phyloP scores from a whole-genome alignment of 2,797 vertebrate genomes.

The Molossus alvarezi region DNA sequence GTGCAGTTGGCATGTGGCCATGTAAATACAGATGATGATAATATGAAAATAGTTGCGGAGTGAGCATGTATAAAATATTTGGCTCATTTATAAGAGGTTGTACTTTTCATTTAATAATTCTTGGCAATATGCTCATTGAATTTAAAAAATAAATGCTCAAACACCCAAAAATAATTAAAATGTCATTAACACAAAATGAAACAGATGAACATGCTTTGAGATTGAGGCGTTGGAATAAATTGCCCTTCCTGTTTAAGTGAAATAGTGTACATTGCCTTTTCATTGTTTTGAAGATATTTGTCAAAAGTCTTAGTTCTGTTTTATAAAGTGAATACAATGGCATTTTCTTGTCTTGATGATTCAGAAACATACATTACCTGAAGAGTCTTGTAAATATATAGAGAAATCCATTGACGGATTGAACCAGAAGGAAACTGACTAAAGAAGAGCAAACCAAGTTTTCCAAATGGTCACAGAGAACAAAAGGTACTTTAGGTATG shows the following conservation, averaged over 20 bases:
- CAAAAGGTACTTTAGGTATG: not conserved
- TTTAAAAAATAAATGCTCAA: conserved; percentile 53
- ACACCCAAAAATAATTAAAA: not conserved
- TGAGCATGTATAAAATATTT: not conserved
- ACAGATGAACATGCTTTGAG: not conserved
- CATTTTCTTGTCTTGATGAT: conserved; percentile 19
- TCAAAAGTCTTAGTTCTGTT: not conserved
- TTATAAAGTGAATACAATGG: not conserved
- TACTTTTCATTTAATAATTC: not conserved
- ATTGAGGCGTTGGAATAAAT: not conserved
- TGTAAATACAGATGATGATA: not conserved
- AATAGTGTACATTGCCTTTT: not conserved
- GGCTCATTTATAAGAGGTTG: not conserved
- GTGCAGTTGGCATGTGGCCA: not conserved
- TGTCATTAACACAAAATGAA: not conserved
- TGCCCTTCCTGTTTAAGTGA: not conserved
- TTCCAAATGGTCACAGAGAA: not conserved
- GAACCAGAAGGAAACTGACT: not conserved
- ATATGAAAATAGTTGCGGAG: not conserved
- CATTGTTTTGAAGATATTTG: not conserved
- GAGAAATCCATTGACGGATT: not conserved
- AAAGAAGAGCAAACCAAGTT: not conserved
- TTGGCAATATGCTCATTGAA: not conserved
- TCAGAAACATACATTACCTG: not conserved
- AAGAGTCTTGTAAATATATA: not conserved